Conservation (phyloP, 2,797 vertebrate genomes). For the Xiphophorus birchmanni region DNA sequence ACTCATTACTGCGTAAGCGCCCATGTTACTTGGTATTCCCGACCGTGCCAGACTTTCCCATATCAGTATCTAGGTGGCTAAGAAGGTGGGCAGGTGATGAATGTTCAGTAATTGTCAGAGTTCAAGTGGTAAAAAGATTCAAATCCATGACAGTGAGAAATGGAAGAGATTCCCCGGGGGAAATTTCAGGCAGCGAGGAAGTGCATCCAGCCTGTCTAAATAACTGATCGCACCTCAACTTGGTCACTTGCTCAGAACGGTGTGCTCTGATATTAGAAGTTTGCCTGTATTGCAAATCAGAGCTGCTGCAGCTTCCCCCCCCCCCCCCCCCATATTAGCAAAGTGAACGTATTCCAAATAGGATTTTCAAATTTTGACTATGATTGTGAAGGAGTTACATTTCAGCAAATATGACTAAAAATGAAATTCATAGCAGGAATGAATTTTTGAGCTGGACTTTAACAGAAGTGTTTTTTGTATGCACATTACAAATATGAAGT, state of each 20-base stretch:
- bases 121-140: slow-evolving; percentile 86
- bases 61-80: slow-evolving; percentile 65
- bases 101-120: slow-evolving; percentile 85
- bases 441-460: background rate
- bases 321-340: slow-evolving; percentile 9
- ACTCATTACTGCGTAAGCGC: slow-evolving; percentile 51
- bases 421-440: background rate
- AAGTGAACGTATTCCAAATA: background rate
- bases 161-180: slow-evolving; percentile 82
- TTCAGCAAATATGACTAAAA: background rate
- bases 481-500: background rate
- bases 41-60: slow-evolving; percentile 44
- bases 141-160: slow-evolving; percentile 87
- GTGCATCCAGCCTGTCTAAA: slow-evolving; percentile 85
- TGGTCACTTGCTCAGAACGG: slow-evolving; percentile 83
- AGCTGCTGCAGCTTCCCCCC: slow-evolving; percentile 22
- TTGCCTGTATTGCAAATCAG: slow-evolving; percentile 75
- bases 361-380: background rate
- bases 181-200: slow-evolving; percentile 84
- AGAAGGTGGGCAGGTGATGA: slow-evolving; percentile 77
- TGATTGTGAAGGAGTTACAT: background rate
- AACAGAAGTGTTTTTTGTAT: background rate
- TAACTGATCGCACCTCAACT: slow-evolving; percentile 89
- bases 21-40: slow-evolving; percentile 60
- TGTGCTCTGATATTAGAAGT: slow-evolving; percentile 70